phyloP scores from a whole-genome alignment of 2,888 invertebrate genomes.

The Yponomeuta cagnagella region DNA sequence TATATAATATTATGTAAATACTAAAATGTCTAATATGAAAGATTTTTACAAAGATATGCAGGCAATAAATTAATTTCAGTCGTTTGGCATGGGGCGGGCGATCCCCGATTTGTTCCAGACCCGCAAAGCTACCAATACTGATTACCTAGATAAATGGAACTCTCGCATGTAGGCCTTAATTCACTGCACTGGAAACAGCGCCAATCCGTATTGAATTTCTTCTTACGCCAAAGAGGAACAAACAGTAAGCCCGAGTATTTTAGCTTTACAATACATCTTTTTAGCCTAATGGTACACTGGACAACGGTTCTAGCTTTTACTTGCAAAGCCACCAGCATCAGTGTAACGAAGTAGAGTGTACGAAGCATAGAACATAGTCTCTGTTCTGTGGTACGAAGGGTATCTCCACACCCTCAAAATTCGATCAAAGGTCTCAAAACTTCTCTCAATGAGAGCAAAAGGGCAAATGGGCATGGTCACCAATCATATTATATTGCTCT shows the following conservation, averaged over 20 bases:
- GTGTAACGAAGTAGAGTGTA: too few relatives aligned
- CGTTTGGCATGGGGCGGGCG: constrained; percentile 2
- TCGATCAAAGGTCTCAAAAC: too few relatives aligned
- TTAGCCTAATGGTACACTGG: not conserved
- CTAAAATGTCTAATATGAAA: too few relatives aligned
- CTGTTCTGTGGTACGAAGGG: too few relatives aligned
- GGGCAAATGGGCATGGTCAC: too few relatives aligned
- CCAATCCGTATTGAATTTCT: not conserved
- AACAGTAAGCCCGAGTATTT: not conserved
- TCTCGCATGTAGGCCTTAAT: not conserved
- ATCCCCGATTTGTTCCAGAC: constrained; percentile 1
- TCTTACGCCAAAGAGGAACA: not conserved
- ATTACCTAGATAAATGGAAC: constrained; percentile 12
- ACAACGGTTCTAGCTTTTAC: not conserved
- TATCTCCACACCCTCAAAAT: too few relatives aligned
- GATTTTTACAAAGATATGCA: not conserved
- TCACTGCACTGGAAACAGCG: not conserved
- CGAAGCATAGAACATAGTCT: too few relatives aligned
- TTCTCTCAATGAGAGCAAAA: too few relatives aligned
- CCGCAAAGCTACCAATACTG: constrained; percentile 15
- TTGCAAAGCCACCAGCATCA: too few relatives aligned
- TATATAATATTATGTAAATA: too few relatives aligned
- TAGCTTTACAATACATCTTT: not conserved
- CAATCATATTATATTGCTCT: too few relatives aligned
- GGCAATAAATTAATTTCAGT: not conserved